Percentiles rank a stretch among this genome's conserved stretches.
These are phyloP conservation scores for Micromesistius poutassou DNA, from an alignment of 2,797 vertebrate species.

Conservation along the genomic window DNA sequence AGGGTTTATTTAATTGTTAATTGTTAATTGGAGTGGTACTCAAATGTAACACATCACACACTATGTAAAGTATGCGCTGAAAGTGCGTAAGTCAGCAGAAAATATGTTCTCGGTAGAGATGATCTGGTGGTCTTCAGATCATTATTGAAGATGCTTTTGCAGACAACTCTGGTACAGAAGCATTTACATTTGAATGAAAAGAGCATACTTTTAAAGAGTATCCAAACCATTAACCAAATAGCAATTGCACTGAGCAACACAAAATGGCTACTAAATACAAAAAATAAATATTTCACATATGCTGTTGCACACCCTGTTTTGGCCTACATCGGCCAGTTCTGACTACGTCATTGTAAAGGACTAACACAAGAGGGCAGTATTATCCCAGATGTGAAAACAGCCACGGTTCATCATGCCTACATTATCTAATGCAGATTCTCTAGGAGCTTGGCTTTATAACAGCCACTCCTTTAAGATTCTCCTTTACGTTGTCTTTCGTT, in stretches of 20 bases:
- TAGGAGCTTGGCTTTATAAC: neutral
- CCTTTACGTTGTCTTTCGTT: neutral
- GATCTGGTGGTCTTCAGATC: neutral
- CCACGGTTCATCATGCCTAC: neutral
- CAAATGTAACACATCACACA: neutral
- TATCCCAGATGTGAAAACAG: neutral
- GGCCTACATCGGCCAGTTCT: neutral
- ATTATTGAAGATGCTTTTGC: neutral
- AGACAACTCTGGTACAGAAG: neutral
- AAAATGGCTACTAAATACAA: neutral
- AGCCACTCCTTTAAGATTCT: neutral
- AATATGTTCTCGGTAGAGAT: neutral
- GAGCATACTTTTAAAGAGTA: neutral
- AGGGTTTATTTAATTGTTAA: neutral
- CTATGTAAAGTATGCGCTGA: neutral
- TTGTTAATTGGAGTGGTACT: too few relatives aligned
- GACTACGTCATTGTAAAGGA: neutral
- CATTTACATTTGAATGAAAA: neutral
- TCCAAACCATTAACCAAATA: neutral
- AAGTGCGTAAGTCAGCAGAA: neutral
- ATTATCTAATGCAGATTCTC: neutral
- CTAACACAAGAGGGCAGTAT: conserved; percentile 2
- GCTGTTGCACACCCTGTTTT: neutral
- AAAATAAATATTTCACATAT: neutral
- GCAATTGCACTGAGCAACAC: neutral